Evolutionary conservation across 1,140 invertebrate genomes (phyloP).

Genomic region (Ceratoteleas bidentatus): DNA sequence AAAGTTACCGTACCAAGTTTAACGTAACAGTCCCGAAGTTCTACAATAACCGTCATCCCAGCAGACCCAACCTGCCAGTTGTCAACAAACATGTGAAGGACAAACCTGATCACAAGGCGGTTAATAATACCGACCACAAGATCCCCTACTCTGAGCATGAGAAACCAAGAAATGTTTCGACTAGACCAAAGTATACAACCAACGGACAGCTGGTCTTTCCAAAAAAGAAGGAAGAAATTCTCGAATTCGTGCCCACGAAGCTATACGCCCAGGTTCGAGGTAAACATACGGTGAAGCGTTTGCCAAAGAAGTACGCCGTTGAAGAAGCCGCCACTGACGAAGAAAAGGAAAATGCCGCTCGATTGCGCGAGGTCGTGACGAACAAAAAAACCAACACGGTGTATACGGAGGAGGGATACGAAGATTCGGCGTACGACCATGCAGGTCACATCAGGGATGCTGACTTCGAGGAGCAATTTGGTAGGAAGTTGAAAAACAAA

Average conservation of each 20-base stretch:
- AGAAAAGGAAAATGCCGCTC: conserved; percentile 83
- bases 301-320: conserved; percentile 83
- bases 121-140: conserved; percentile 68
- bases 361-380: conserved; percentile 85
- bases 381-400: conserved; percentile 87
- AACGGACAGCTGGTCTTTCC: conserved; percentile 80
- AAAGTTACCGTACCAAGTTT: conserved; percentile 4
- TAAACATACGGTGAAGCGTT: conserved; percentile 83
- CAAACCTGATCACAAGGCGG: conserved; percentile 36
- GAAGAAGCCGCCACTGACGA: conserved; percentile 83
- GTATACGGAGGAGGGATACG: conserved; percentile 90
- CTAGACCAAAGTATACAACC: conserved; percentile 80
- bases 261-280: conserved; percentile 86
- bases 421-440: conserved; percentile 89
- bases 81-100: conserved; percentile 27
- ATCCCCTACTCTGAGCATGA: conserved; percentile 79
- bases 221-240: conserved; percentile 72
- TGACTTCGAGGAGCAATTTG: conserved; percentile 79
- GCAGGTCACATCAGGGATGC: conserved; percentile 87
- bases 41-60: conserved; percentile 12
- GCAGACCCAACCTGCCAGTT: neutral
- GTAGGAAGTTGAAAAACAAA: conserved; percentile 69
- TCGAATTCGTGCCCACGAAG: conserved; percentile 85
- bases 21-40: conserved; percentile 17
- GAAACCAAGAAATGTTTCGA: conserved; percentile 76